Conservation (phyloP, 2,113 vertebrate species). For the Oryzias curvinotus region DNA sequence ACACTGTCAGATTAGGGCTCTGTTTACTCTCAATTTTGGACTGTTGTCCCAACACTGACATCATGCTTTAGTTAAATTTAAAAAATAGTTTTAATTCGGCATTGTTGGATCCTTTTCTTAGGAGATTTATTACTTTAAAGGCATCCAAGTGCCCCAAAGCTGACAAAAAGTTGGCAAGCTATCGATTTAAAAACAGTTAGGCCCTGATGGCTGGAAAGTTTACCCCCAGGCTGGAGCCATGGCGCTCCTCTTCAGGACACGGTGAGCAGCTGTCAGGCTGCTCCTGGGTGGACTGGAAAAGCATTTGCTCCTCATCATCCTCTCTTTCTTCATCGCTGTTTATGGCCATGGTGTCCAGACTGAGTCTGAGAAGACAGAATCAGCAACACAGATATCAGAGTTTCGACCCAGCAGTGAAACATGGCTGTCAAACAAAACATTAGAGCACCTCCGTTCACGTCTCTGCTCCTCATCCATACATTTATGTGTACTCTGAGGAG, state of each 20-base stretch:
- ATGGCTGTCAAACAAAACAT: not conserved
- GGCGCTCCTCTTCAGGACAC: constrained; percentile 48
- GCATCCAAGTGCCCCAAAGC: too few species aligned
- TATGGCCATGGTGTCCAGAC: constrained; percentile 74
- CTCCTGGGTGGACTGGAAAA: constrained; percentile 35
- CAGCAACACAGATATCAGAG: constrained; percentile 2
- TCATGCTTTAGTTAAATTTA: not conserved
- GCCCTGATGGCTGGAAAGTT: constrained; percentile 9
- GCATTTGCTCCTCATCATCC: constrained; percentile 50
- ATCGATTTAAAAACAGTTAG: not conserved
- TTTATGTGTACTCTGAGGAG: not conserved
- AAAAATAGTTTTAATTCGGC: not conserved
- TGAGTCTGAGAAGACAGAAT: constrained; percentile 75
- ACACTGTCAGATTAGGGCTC: not conserved
- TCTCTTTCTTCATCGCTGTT: constrained; percentile 82
- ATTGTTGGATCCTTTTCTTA: too few species aligned
- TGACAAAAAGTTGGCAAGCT: not conserved
- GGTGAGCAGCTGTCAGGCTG: constrained; percentile 41
- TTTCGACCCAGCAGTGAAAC: not conserved
- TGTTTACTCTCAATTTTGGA: too few species aligned
- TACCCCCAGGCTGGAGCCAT: constrained; percentile 9
- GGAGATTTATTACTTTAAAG: too few species aligned
- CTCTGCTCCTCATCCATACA: too few species aligned
- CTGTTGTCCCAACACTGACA: not conserved
- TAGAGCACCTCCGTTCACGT: not conserved